Conservation (phyloP, 2,888 invertebrate species). For the Achlya flavicornis region DNA sequence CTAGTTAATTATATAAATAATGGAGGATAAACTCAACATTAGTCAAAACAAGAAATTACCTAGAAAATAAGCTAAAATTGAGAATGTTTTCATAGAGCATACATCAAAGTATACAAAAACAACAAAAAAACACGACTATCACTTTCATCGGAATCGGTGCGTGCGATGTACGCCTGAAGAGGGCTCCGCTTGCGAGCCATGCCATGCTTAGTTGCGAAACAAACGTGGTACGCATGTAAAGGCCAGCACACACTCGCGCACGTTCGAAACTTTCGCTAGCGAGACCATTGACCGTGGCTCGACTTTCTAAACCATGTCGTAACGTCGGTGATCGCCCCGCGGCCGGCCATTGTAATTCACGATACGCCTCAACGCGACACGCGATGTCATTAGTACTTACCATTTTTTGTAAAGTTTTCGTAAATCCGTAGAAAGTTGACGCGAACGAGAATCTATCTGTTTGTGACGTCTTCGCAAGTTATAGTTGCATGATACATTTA, state of each 20-base stretch:
- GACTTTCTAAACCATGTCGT: conserved; percentile 82
- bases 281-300: conserved; percentile 80
- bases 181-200: conserved; percentile 21
- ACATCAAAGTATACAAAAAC: conserved; percentile 18
- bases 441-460: conserved; percentile 13
- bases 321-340: conserved; percentile 72
- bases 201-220: conserved; percentile 51
- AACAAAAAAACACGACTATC: conserved; percentile 41
- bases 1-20: too few species aligned
- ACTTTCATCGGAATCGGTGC: conserved; percentile 54
- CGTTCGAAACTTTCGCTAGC: conserved; percentile 71
- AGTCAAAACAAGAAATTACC: too few species aligned
- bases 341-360: conserved; percentile 73
- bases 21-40: conserved; percentile 9
- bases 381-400: conserved; percentile 68
- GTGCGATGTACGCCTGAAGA: conserved; percentile 27
- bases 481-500: neutral
- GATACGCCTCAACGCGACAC: conserved; percentile 70
- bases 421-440: conserved; percentile 72
- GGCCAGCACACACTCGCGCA: conserved; percentile 54
- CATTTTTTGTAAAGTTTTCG: conserved; percentile 66
- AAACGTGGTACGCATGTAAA: conserved; percentile 56
- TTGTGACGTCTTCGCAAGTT: neutral
- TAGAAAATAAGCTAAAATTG: too few species aligned
- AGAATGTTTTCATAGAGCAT: too few species aligned